Conservation (phyloP, 2,888 invertebrate genomes). For the Saturnia pavonia region DNA sequence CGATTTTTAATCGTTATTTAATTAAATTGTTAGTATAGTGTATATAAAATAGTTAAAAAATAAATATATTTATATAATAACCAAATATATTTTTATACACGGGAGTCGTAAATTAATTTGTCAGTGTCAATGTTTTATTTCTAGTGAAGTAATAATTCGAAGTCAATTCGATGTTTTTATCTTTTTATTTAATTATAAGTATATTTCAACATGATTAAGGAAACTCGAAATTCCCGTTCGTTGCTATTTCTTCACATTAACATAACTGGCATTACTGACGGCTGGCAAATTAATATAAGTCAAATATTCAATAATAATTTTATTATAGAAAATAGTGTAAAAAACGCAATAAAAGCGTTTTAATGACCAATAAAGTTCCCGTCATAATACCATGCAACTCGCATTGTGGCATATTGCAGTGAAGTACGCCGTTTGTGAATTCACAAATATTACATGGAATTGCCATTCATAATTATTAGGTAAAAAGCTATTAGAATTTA, state of each 20-base stretch:
- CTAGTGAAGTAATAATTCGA: too few species aligned
- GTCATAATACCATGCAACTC: not conserved
- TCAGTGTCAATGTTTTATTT: too few species aligned
- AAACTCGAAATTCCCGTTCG: not conserved
- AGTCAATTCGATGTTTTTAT: too few species aligned
- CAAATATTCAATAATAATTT: not conserved
- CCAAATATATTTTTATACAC: too few species aligned
- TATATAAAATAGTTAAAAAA: too few species aligned
- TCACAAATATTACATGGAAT: conserved; percentile 21
- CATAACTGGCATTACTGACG: not conserved
- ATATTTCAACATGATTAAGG: too few species aligned
- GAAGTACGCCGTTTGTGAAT: conserved; percentile 15
- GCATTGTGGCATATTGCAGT: conserved; percentile 9
- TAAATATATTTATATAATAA: too few species aligned
- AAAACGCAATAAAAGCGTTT: not conserved
- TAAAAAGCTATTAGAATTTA: conserved; percentile 43
- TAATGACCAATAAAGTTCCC: not conserved
- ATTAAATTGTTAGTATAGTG: too few species aligned
- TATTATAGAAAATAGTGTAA: not conserved
- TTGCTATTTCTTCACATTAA: too few species aligned
- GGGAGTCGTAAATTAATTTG: too few species aligned
- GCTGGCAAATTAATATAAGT: not conserved
- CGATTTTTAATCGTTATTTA: too few species aligned
- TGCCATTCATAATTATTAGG: conserved; percentile 35
- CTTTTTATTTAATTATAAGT: too few species aligned